phyloP scores from a whole-genome alignment of 2,797 vertebrate species.

The Gymnocypris eckloni region DNA sequence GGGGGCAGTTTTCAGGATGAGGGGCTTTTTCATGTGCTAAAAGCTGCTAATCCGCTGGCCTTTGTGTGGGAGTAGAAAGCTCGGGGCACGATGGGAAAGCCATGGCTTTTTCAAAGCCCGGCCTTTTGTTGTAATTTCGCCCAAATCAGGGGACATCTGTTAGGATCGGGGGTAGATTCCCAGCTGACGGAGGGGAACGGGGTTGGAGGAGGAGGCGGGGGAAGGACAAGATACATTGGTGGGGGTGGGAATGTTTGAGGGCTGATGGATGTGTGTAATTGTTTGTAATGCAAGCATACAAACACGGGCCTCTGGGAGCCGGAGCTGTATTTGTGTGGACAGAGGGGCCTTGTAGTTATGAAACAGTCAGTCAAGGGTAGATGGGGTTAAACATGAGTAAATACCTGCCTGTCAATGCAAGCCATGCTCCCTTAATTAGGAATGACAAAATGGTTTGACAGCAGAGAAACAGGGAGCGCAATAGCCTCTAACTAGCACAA shows the following conservation, averaged over 20 bases:
- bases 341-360: constrained; percentile 62
- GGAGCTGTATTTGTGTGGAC: constrained; percentile 39
- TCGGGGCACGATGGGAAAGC: constrained; percentile 65
- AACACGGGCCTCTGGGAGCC: constrained; percentile 73
- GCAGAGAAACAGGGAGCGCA: constrained; percentile 34
- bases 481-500: constrained; percentile 53
- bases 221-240: constrained; percentile 61
- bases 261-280: constrained; percentile 79
- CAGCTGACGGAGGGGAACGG: constrained; percentile 62
- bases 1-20: constrained; percentile 31
- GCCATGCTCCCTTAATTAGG: constrained; percentile 73
- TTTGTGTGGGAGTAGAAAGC: constrained; percentile 69
- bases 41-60: constrained; percentile 72
- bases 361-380: constrained; percentile 72
- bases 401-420: constrained; percentile 78
- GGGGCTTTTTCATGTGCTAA: constrained; percentile 62
- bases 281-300: constrained; percentile 75
- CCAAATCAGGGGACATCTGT: constrained; percentile 80
- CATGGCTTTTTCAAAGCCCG: constrained; percentile 60
- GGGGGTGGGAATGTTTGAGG: constrained; percentile 69
- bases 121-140: constrained; percentile 62
- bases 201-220: constrained; percentile 56
- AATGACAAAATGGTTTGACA: constrained; percentile 53
- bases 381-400: constrained; percentile 79
- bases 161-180: constrained; percentile 62